These are phyloP conservation scores for Ceramica pisi DNA, from an alignment of 2,888 invertebrate species.

Conservation along the genomic window DNA sequence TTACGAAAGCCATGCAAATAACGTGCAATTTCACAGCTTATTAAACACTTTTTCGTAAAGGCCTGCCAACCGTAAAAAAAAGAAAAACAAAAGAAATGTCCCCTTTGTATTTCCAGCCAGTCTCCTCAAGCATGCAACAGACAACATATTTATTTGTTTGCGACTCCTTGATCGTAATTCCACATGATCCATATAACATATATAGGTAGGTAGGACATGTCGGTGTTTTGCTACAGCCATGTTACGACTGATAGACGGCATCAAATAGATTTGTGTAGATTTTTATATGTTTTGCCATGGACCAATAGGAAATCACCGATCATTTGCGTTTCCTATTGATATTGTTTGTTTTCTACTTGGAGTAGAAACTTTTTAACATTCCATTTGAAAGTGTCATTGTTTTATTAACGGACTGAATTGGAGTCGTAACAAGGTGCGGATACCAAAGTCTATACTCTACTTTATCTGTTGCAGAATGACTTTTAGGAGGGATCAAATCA, in stretches of 20 bases:
- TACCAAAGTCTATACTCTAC: no score
- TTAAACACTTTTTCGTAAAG: background rate
- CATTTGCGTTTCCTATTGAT: background rate
- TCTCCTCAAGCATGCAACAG: conserved; percentile 33
- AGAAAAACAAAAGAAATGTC: conserved; percentile 11
- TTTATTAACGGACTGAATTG: no score
- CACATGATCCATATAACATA: conserved; percentile 23
- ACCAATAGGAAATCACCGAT: background rate
- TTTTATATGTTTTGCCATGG: conserved; percentile 4
- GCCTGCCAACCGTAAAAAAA: conserved; percentile 1
- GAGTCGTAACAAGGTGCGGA: no score
- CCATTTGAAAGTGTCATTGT: no score
- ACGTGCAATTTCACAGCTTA: no score
- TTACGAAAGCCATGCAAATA: no score
- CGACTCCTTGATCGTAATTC: conserved; percentile 25
- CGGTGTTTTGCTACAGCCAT: conserved; percentile 2
- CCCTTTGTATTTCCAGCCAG: background rate
- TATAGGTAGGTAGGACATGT: conserved; percentile 25
- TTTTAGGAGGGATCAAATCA: background rate
- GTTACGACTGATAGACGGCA: background rate
- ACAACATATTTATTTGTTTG: conserved; percentile 51
- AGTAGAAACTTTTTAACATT: background rate
- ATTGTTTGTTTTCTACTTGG: background rate
- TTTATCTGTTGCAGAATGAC: no score
- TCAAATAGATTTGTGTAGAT: conserved; percentile 8